Conservation (phyloP, 2,888 invertebrate species). For the Ochropacha duplaris region DNA sequence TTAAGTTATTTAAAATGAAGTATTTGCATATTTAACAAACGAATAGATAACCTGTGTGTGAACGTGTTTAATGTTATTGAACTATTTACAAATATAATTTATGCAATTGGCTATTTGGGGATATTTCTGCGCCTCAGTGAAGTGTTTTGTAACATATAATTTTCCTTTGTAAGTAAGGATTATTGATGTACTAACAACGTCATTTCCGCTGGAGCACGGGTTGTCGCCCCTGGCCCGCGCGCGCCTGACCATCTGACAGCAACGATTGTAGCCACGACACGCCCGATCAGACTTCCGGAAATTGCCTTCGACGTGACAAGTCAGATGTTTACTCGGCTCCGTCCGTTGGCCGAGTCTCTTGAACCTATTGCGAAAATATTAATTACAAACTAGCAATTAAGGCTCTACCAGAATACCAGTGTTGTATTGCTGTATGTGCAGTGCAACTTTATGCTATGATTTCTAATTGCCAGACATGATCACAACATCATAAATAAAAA, state of each 20-base stretch:
- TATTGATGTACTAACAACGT: constrained; percentile 38
- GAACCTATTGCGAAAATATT: constrained; percentile 42
- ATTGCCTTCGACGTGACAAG: constrained; percentile 86
- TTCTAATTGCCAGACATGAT: no score
- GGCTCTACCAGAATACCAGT: no score
- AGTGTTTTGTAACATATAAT: no score
- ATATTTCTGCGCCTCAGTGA: no score
- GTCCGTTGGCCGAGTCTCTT: constrained; percentile 84
- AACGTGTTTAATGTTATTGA: no score
- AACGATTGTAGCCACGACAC: constrained; percentile 55
- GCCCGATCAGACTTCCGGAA: constrained; percentile 83
- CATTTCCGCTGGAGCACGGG: constrained; percentile 77
- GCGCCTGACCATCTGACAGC: constrained; percentile 65
- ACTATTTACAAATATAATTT: no score
- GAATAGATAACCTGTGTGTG: no score
- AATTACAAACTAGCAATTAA: neutral
- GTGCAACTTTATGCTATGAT: no score
- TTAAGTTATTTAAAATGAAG: no score
- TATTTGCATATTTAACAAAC: no score
- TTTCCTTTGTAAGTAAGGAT: neutral
- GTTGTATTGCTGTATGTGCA: no score
- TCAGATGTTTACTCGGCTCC: constrained; percentile 86
- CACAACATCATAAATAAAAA: neutral
- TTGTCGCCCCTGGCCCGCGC: constrained; percentile 72
- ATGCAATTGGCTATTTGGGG: no score